Conservation (phyloP, 1,140 invertebrate species). For the Phenacoccus solenopsis region DNA sequence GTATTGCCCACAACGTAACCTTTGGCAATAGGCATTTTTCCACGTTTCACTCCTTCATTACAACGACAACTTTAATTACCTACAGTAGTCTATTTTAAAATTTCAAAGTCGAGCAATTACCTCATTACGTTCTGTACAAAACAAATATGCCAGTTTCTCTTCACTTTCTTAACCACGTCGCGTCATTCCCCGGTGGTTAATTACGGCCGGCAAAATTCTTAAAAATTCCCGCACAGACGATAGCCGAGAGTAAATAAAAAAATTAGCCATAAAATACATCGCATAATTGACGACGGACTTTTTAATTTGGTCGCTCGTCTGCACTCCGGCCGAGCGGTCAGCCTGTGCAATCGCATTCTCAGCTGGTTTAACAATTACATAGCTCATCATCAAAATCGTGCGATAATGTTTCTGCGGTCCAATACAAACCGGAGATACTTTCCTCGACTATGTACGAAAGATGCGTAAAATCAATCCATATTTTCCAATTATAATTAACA, state of each 20-base stretch:
- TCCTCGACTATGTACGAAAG: neutral
- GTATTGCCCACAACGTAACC: too few species aligned
- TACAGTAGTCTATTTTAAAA: too few species aligned
- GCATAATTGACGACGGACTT: neutral
- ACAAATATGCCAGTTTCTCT: neutral
- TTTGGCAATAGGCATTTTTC: too few species aligned
- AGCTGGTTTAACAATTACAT: neutral
- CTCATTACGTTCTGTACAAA: too few species aligned
- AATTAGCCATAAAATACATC: neutral
- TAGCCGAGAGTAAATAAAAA: neutral
- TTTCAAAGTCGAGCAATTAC: too few species aligned
- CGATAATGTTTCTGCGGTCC: neutral
- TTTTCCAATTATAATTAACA: too few species aligned
- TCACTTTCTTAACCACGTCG: neutral
- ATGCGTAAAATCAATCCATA: too few species aligned
- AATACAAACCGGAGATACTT: neutral
- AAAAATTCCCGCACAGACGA: neutral
- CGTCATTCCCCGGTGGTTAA: too few species aligned
- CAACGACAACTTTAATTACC: too few species aligned
- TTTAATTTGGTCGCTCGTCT: neutral
- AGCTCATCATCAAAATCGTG: neutral
- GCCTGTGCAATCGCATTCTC: neutral
- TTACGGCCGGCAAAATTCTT: neutral
- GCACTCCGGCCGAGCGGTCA: neutral
- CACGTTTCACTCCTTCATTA: too few species aligned